Evolutionary conservation across 2,113 vertebrate species (phyloP).

Genomic region (Triplophysa dalaica): DNA sequence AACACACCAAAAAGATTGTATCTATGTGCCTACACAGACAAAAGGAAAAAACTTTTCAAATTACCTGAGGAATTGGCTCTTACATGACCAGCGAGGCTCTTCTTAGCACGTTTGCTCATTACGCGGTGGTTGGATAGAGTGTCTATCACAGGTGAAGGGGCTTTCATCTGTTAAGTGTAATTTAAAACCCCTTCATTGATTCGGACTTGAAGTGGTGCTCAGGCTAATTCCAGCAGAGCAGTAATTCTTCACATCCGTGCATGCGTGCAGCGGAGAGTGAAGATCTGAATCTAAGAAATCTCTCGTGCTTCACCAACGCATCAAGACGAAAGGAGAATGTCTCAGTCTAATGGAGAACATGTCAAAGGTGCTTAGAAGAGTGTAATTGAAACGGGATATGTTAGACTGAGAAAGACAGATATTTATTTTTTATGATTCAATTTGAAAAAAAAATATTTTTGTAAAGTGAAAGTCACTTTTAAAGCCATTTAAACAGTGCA

Average conservation of each 20-base stretch:
- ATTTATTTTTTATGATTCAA: too few species aligned
- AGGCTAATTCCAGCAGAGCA: conserved; percentile 59
- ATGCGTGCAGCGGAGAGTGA: conserved; percentile 24
- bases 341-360: conserved; percentile 9
- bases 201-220: conserved; percentile 57
- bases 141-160: conserved; percentile 52
- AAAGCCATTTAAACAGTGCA: too few species aligned
- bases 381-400: background rate
- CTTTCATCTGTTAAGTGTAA: conserved; percentile 60
- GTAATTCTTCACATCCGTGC: conserved; percentile 43
- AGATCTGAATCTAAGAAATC: background rate
- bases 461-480: too few species aligned
- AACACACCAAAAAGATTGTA: too few species aligned
- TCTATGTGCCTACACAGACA: too few species aligned
- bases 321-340: background rate
- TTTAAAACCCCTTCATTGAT: conserved; percentile 64
- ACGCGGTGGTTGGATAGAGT: conserved; percentile 51
- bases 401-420: too few species aligned
- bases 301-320: conserved; percentile 13
- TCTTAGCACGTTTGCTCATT: conserved; percentile 3
- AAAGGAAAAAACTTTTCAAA: background rate
- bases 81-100: background rate
- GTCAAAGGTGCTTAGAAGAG: background rate
- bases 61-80: background rate
- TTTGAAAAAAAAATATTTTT: too few species aligned